A percentile compares a stretch with the other conserved stretches of the same genome.
Evolutionary conservation across 2,888 invertebrate species (phyloP).

Genomic region (Alsophila aescularia): DNA sequence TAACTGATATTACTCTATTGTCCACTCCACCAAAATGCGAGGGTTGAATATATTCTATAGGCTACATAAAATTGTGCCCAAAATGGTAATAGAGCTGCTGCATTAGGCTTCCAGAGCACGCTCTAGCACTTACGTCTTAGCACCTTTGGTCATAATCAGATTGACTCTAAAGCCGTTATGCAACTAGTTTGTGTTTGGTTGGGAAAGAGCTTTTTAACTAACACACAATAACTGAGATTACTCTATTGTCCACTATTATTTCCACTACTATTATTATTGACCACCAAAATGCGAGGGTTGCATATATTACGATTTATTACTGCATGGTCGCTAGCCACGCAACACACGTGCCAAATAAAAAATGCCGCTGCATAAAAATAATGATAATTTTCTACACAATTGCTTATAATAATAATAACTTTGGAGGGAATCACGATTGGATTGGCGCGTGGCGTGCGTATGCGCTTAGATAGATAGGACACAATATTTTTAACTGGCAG

Average conservation of each 20-base stretch:
- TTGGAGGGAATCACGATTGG: slow-evolving; percentile 46
- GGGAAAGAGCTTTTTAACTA: background rate
- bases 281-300: slow-evolving; percentile 15
- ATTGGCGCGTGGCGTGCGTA: slow-evolving; percentile 54
- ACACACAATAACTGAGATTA: slow-evolving; percentile 4
- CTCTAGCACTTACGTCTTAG: too few species aligned
- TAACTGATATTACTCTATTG: slow-evolving; percentile 15
- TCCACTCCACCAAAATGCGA: slow-evolving; percentile 16
- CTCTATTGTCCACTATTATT: slow-evolving; percentile 23
- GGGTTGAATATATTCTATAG: slow-evolving; percentile 15
- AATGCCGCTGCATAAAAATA: slow-evolving; percentile 44
- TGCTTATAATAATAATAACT: slow-evolving; percentile 41
- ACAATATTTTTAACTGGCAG: slow-evolving; percentile 1
- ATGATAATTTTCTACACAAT: slow-evolving; percentile 38
- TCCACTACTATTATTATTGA: too few species aligned
- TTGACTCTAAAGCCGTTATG: too few species aligned
- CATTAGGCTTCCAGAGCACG: too few species aligned
- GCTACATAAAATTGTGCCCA: too few species aligned
- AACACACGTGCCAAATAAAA: slow-evolving; percentile 35
- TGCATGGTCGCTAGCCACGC: slow-evolving; percentile 31
- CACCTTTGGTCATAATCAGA: too few species aligned
- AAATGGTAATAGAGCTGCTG: too few species aligned
- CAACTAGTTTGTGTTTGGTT: background rate
- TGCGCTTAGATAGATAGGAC: slow-evolving; percentile 29
- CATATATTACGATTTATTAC: slow-evolving; percentile 15